Evolutionary conservation across 2,797 vertebrate genomes (phyloP).

Genomic region (Myotis daubentonii): DNA sequence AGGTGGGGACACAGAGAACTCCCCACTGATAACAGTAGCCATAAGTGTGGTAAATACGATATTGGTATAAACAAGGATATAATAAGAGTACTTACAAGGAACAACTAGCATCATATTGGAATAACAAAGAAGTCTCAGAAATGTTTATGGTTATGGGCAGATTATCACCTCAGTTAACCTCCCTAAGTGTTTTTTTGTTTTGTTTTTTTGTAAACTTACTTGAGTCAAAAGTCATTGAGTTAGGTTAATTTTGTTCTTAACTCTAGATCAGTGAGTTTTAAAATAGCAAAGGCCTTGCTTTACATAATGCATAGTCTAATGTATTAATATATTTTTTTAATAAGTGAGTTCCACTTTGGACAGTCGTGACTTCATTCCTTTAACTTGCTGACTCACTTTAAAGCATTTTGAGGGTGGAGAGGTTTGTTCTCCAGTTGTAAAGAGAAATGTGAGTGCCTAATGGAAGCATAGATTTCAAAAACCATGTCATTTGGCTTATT

Average conservation of each 20-base stretch:
- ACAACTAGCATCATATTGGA: not conserved
- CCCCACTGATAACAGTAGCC: not conserved
- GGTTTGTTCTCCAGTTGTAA: not conserved
- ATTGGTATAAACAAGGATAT: not conserved
- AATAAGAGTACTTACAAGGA: not conserved
- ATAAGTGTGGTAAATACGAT: not conserved
- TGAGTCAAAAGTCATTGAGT: not conserved
- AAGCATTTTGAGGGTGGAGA: not conserved
- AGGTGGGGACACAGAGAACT: not conserved
- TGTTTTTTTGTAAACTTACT: not conserved
- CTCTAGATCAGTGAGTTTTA: not conserved
- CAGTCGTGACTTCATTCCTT: not conserved
- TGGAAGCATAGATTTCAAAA: not conserved
- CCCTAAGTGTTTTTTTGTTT: not conserved
- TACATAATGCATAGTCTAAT: not conserved
- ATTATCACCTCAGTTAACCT: not conserved
- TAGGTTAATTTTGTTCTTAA: not conserved
- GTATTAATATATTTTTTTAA: not conserved
- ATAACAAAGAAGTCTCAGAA: not conserved
- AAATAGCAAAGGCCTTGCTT: constrained; percentile 5
- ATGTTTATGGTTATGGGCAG: not conserved
- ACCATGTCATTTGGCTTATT: not conserved
- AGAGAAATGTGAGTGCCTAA: not conserved
- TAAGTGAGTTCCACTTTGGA: constrained; percentile 8
- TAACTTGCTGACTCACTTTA: not conserved